A percentile compares a stretch with the other conserved stretches of the same genome.
phyloP scores from a whole-genome alignment of 2,113 vertebrate genomes.

The Ploceus nigricollis region DNA sequence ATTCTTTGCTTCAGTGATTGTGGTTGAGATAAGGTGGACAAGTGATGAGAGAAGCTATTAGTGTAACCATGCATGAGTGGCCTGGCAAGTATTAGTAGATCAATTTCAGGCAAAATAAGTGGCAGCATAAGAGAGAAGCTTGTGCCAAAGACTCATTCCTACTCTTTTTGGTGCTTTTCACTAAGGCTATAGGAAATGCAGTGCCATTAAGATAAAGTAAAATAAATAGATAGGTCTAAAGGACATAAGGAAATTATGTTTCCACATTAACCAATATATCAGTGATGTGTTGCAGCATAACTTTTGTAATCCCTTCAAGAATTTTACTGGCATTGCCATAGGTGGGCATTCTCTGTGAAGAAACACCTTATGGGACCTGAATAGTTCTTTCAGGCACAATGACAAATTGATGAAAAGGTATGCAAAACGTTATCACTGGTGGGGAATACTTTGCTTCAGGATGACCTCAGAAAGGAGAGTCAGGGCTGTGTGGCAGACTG shows the following conservation, averaged over 20 bases:
- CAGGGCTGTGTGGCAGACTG: background rate
- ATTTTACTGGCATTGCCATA: background rate
- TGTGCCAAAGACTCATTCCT: slow-evolving; percentile 3
- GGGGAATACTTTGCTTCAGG: background rate
- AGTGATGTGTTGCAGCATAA: background rate
- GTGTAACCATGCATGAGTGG: background rate
- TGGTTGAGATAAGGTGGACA: slow-evolving; percentile 7
- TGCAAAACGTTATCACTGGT: background rate
- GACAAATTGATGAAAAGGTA: background rate
- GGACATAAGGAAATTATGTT: background rate
- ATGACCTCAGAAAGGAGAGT: background rate
- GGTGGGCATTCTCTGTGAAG: background rate
- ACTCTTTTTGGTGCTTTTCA: background rate
- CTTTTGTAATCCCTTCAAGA: background rate
- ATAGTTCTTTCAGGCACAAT: background rate
- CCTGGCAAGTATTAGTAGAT: background rate
- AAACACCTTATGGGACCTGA: background rate
- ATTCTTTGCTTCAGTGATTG: slow-evolving; percentile 27
- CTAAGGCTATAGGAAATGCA: background rate
- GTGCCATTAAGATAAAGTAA: background rate
- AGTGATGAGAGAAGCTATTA: slow-evolving; percentile 34
- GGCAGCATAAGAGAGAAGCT: background rate
- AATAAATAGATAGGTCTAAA: background rate
- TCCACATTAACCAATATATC: background rate
- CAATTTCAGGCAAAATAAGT: slow-evolving; percentile 8